Evolutionary conservation across 2,888 invertebrate species (phyloP), one percentile per base, ranked within the genome.

Genomic region (Nasonia oneida): DNA sequence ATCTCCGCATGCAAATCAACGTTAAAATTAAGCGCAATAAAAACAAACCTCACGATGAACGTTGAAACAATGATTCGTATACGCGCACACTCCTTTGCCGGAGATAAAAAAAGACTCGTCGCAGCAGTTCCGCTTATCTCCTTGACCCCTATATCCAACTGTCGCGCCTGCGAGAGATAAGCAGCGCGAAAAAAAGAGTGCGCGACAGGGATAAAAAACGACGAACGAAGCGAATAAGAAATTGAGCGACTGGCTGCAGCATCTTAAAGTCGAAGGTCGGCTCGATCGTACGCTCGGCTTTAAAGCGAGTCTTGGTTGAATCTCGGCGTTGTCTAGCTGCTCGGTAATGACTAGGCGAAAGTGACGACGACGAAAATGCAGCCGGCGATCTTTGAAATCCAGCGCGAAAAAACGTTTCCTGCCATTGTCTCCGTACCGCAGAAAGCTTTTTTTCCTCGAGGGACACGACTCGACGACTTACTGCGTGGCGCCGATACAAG

Each of bases 261-360:
- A 29, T 29, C 23, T 81, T 74, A 64, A 74, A 61, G 81, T n/a
- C 23, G 83, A 71, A 83, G 77, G 47, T 77, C 71, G 77, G 29
- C 71, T 14, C 29, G 57, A 77, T 78, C 71, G 77, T 77, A 8
- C 37, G 57, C 42, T 71, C 57, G 15, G 47, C 77, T 77, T 76
- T 82, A 82, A 82, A 18, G 42, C 18, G 18, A 33, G 18, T 57
- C n/a, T 57, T 57, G 8, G 8, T n/a, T 57, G 18, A 23, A 57
- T 57, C 57, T 18, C 18, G 18, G 5, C 18, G 53, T 53, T 53
- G 53, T 53, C 18, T 18, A 53, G 53, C 18, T 5, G 18, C 6
- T 53, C 53, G 5, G 53, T 53, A 53, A 53, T 53, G 18, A 53
- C 10, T 18, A 3, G 53, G 15, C 53, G 53, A 53, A 18, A 53